Conservation (phyloP, 2,888 invertebrate species). For the Eledone cirrhosa region DNA sequence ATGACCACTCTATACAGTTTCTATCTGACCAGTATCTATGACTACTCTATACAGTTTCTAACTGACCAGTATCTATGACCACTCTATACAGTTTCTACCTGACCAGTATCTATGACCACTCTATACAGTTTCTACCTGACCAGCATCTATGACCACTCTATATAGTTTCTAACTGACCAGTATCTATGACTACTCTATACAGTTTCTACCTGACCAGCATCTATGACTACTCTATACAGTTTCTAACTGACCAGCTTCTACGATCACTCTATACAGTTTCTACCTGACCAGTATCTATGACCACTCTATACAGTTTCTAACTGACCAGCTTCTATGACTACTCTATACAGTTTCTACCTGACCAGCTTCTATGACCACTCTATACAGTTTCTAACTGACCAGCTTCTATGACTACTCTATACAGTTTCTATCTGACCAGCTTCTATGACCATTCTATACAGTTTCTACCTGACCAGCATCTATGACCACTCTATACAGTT, state of each 20-base stretch:
- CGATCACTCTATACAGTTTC: constrained; percentile 70
- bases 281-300: constrained; percentile 99
- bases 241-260: no score
- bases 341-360: constrained; percentile 78
- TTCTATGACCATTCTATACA: constrained; percentile 99
- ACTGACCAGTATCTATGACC: no score
- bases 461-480: no score
- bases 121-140: no score
- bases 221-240: constrained; percentile 99
- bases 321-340: no score
- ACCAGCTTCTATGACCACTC: constrained; percentile 99
- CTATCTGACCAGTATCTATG: no score
- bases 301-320: constrained; percentile 98
- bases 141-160: not conserved
- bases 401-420: constrained; percentile 34
- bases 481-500: constrained; percentile 66
- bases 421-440: constrained; percentile 89
- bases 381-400: no score
- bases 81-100: no score
- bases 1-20: no score
- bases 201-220: constrained; percentile 95
- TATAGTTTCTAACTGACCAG: constrained; percentile 89
- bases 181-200: constrained; percentile 98
- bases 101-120: no score
- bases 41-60: no score